Percentiles rank a stretch among this genome's conserved stretches.
Conservation (phyloP, 2,888 invertebrate genomes). For the Brenthis daphne region DNA sequence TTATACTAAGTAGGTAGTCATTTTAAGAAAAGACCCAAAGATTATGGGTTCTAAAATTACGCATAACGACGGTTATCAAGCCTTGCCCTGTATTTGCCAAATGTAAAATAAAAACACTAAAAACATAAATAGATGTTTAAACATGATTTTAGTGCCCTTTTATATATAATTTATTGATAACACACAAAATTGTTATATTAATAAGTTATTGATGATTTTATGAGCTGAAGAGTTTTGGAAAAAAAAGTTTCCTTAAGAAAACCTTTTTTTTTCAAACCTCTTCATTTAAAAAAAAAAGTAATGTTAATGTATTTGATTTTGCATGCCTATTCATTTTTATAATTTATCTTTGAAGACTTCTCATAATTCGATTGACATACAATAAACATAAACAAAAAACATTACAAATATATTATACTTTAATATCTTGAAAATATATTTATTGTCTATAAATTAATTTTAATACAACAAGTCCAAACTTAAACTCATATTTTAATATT, state of each 20-base stretch:
- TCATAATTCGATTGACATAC: too few species aligned
- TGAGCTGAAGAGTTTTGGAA: neutral
- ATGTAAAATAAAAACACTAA: conserved; percentile 2
- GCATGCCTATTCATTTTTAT: too few species aligned
- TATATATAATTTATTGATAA: conserved; percentile 9
- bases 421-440: too few species aligned
- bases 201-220: neutral
- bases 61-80: neutral
- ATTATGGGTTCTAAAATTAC: conserved; percentile 11
- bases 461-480: too few species aligned
- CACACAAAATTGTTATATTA: conserved; percentile 1
- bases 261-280: too few species aligned
- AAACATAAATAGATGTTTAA: neutral
- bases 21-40: conserved; percentile 18
- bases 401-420: too few species aligned
- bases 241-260: neutral
- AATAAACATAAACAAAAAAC: too few species aligned
- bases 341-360: too few species aligned
- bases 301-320: too few species aligned
- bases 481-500: too few species aligned
- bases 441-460: too few species aligned
- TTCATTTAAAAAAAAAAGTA: too few species aligned
- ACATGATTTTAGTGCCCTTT: neutral
- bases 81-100: neutral
- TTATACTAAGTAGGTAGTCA: conserved; percentile 21